Percentiles rank a stretch among this genome's conserved stretches.
These are phyloP conservation scores for Vanessa atalanta DNA, from an alignment of 1,140 invertebrate genomes.

Conservation along the genomic window DNA sequence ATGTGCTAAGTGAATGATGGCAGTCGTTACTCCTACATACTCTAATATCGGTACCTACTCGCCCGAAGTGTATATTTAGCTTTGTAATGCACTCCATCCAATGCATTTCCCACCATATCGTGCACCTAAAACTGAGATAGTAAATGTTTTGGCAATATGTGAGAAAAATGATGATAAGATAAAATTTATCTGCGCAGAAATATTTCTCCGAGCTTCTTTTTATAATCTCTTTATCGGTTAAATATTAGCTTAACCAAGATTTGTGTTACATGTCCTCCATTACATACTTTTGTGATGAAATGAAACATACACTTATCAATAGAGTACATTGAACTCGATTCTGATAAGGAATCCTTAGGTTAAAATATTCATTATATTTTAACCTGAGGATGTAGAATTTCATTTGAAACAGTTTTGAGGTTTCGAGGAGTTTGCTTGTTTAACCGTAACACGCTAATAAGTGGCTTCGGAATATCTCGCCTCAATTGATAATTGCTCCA, in stretches of 20 bases:
- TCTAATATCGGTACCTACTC: constrained; percentile 38
- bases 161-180: constrained; percentile 54
- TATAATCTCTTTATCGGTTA: constrained; percentile 58
- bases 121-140: constrained; percentile 1
- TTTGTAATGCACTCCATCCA: background rate
- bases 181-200: constrained; percentile 47
- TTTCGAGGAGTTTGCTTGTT: constrained; percentile 49
- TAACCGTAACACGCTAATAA: constrained; percentile 61
- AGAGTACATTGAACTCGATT: constrained; percentile 41
- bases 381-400: constrained; percentile 18
- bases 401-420: constrained; percentile 41
- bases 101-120: background rate
- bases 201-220: constrained; percentile 52
- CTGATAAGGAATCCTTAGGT: constrained; percentile 24
- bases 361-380: background rate
- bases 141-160: constrained; percentile 31
- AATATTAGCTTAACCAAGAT: constrained; percentile 70
- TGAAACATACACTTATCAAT: constrained; percentile 10
- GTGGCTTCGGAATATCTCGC: constrained; percentile 52
- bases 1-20: constrained; percentile 75
- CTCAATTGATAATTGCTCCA: constrained; percentile 68
- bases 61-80: constrained; percentile 2
- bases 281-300: constrained; percentile 16
- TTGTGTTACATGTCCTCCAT: constrained; percentile 32
- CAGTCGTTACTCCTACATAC: constrained; percentile 50